Conservation (phyloP, 2,888 invertebrate species). For the Drosophila mulleri region DNA sequence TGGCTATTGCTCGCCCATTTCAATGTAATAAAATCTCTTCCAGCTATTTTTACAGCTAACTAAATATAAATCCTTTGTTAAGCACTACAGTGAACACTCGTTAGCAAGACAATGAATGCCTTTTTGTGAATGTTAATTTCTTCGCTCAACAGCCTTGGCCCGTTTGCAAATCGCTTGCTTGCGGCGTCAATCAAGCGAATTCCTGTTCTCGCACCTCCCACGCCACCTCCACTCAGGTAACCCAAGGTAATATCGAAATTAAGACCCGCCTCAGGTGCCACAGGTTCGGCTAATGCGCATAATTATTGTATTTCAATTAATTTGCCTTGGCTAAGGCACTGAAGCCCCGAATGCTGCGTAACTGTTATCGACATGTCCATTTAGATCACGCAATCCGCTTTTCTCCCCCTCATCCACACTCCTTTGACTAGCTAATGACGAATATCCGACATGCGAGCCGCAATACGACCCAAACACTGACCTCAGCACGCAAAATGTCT, state of each 20-base stretch:
- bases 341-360: constrained; percentile 7
- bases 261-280: not conserved
- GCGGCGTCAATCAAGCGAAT: constrained; percentile 18
- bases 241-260: constrained; percentile 21
- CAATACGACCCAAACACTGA: constrained; percentile 48
- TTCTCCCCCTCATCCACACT: not conserved
- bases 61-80: not conserved
- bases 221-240: not conserved
- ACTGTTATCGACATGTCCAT: constrained; percentile 48
- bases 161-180: not conserved
- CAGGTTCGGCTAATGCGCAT: constrained; percentile 37
- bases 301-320: constrained; percentile 64
- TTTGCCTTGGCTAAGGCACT: constrained; percentile 31
- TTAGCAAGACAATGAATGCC: too few species aligned
- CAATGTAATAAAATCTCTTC: not conserved
- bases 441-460: constrained; percentile 40
- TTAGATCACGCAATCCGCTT: constrained; percentile 1
- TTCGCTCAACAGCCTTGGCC: not conserved
- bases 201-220: constrained; percentile 17
- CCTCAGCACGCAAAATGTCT: constrained; percentile 49
- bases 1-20: not conserved
- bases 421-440: constrained; percentile 48
- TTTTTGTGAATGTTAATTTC: not conserved
- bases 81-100: constrained; percentile 3
- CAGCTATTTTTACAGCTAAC: not conserved